A percentile compares a stretch with the other conserved stretches of the same genome.
Conservation (phyloP, 2,113 vertebrate genomes). For the cat (Felis catus) region DNA sequence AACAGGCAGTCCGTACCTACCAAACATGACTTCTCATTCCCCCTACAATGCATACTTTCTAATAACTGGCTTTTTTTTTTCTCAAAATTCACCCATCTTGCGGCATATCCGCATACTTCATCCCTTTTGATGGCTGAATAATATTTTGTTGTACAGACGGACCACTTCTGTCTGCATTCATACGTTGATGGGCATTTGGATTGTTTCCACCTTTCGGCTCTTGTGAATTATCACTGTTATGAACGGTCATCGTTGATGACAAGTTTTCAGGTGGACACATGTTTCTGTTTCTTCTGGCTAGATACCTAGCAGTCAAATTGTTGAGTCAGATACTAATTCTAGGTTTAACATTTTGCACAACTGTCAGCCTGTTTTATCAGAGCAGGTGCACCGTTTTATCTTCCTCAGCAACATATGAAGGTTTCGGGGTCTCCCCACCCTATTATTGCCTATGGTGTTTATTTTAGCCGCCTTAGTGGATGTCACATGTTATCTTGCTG, state of each 20-base stretch:
- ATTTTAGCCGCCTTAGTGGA: not conserved
- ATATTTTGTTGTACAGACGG: not conserved
- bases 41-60: not conserved
- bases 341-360: not conserved
- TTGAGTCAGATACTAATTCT: not conserved
- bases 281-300: too few relatives aligned
- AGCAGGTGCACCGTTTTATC: not conserved
- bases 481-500: rapidly evolving
- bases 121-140: not conserved
- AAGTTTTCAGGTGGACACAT: not conserved
- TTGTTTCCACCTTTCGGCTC: not conserved
- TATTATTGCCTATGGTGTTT: too few relatives aligned
- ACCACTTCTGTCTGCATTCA: not conserved
- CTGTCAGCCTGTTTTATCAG: not conserved
- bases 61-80: not conserved
- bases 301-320: not conserved
- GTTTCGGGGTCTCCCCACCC: not conserved
- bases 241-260: too few relatives aligned
- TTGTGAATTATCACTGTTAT: rapidly evolving
- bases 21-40: not conserved
- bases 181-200: too few relatives aligned
- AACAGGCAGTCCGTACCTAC: not conserved
- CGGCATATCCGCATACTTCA: not conserved
- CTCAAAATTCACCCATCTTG: not conserved
- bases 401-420: not conserved